These are phyloP conservation scores for Morbakka virulenta DNA, from an alignment of 30 jellyfish, hydroid and myxozoan genomes.

Conservation along the genomic window DNA sequence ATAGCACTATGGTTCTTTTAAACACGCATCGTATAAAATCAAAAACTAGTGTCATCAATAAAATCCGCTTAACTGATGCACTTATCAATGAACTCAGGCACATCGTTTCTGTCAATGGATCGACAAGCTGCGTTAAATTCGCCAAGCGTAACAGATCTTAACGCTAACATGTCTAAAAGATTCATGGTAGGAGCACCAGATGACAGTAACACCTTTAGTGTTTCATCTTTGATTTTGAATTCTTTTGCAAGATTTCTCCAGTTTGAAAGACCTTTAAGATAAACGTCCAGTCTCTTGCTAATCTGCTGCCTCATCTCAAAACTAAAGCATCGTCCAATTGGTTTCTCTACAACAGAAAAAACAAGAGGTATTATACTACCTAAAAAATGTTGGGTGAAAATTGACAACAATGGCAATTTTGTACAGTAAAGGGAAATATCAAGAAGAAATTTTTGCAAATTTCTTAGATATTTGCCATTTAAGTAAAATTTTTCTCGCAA, in stretches of 20 bases:
- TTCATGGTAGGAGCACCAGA: slow-evolving; percentile 34
- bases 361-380: neutral
- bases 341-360: slow-evolving; percentile 9
- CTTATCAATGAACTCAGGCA: slow-evolving; percentile 31
- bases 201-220: neutral
- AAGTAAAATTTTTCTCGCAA: too few relatives aligned
- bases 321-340: slow-evolving; percentile 24
- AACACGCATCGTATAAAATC: too few relatives aligned
- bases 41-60: too few relatives aligned
- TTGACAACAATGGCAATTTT: too few relatives aligned
- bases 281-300: slow-evolving; percentile 64
- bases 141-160: slow-evolving; percentile 14
- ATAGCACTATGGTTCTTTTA: too few relatives aligned
- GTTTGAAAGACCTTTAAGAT: slow-evolving; percentile 58
- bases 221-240: slow-evolving; percentile 17
- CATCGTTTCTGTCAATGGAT: slow-evolving; percentile 50
- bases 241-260: slow-evolving; percentile 76
- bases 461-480: too few relatives aligned
- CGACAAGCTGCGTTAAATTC: slow-evolving; percentile 51
- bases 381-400: too few relatives aligned
- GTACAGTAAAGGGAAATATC: too few relatives aligned
- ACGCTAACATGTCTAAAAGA: slow-evolving; percentile 21
- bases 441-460: too few relatives aligned
- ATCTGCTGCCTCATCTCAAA: slow-evolving; percentile 14
- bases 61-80: too few relatives aligned